phyloP scores from a whole-genome alignment of 2,888 invertebrate species.

The Camponotus fellah region DNA sequence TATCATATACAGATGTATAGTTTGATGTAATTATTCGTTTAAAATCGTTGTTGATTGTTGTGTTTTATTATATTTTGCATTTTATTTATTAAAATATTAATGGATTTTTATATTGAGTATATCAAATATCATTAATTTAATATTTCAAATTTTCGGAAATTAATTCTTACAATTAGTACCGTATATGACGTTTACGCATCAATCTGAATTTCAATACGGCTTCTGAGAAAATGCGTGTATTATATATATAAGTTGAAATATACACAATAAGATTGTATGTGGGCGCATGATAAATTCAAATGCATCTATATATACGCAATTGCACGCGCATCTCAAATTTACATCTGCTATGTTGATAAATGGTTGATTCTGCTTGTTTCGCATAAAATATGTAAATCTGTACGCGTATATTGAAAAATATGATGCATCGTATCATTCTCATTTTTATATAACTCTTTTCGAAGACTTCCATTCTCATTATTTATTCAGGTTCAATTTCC shows the following conservation, averaged over 20 bases:
- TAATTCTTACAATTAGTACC: neutral
- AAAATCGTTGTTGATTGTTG: neutral
- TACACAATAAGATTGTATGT: slow-evolving; percentile 29
- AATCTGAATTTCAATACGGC: slow-evolving; percentile 11
- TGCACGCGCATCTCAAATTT: slow-evolving; percentile 35
- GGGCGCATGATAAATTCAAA: slow-evolving; percentile 56
- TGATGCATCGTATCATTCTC: neutral
- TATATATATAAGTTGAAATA: neutral
- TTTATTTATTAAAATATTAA: neutral
- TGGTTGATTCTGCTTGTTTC: neutral
- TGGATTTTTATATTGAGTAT: neutral
- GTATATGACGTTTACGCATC: neutral
- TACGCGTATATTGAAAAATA: slow-evolving; percentile 31
- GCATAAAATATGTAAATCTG: slow-evolving; percentile 35
- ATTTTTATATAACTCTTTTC: neutral
- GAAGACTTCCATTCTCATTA: neutral
- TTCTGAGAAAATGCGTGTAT: slow-evolving; percentile 29
- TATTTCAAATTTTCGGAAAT: neutral
- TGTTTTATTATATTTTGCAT: neutral
- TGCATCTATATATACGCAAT: slow-evolving; percentile 38
- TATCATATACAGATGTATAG: neutral
- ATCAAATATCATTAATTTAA: neutral
- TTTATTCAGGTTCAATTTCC: slow-evolving; percentile 21
- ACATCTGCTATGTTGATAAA: slow-evolving; percentile 33
- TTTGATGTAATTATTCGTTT: neutral